phyloP scores from a whole-genome alignment of 2,113 vertebrate genomes.

The Potamarius usumacintae region DNA sequence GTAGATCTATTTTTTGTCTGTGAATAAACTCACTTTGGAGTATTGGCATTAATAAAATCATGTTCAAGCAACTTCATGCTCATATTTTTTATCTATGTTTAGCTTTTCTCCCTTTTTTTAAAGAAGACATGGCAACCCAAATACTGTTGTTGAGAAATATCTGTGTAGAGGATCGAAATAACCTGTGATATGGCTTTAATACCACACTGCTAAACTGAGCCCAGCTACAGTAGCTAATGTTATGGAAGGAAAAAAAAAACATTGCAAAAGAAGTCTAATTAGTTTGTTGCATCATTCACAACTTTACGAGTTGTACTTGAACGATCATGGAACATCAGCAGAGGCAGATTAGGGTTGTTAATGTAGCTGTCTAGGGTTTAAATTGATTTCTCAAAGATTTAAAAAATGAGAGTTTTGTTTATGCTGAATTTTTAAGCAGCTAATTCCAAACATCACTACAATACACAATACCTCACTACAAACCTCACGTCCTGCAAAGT shows the following conservation, averaged over 20 bases:
- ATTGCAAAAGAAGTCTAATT: not conserved
- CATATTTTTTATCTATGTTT: not conserved
- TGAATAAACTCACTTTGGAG: slow-evolving; percentile 46
- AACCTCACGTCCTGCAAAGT: not conserved
- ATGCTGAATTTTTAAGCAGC: not conserved
- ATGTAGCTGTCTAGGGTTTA: not conserved
- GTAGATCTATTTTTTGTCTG: slow-evolving; percentile 58
- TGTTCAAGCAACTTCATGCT: slow-evolving; percentile 50
- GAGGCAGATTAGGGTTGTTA: not conserved
- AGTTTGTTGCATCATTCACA: not conserved
- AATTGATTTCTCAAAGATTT: not conserved
- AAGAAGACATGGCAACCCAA: not conserved
- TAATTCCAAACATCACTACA: not conserved
- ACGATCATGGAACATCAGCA: not conserved
- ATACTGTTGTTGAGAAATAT: not conserved
- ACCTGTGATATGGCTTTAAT: not conserved
- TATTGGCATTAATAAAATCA: slow-evolving; percentile 66
- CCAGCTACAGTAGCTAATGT: not conserved
- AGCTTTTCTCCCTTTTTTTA: not conserved
- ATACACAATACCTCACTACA: not conserved
- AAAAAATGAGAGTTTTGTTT: not conserved
- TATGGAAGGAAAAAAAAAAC: not conserved
- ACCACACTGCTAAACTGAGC: not conserved
- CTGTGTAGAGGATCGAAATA: not conserved
- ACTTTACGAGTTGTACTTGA: not conserved